Percentiles rank a stretch among this genome's conserved stretches.
Conservation (phyloP, 2,113 vertebrate genomes). For the Thunnus thynnus region DNA sequence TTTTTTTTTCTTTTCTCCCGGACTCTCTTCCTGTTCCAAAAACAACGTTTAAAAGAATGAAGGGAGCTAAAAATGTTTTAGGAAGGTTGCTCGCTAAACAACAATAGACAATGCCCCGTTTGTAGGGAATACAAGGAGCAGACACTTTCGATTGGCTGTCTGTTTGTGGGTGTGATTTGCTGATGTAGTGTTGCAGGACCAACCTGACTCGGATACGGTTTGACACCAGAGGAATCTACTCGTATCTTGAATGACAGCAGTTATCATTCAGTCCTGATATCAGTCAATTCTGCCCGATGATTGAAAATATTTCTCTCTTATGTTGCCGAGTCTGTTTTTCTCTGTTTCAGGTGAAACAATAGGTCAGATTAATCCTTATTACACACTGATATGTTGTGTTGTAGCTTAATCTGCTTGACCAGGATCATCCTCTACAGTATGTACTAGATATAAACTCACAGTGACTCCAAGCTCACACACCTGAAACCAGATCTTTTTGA, state of each 20-base stretch:
- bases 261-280: neutral
- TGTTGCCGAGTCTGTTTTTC: neutral
- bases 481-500: too few species aligned
- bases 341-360: neutral
- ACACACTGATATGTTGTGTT: neutral
- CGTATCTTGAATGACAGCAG: neutral
- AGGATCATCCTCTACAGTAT: too few species aligned
- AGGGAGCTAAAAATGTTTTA: slow-evolving; percentile 21
- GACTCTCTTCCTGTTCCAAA: neutral
- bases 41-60: slow-evolving; percentile 13
- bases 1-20: neutral
- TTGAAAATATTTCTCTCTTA: neutral
- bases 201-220: neutral
- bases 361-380: neutral
- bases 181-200: neutral
- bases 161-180: slow-evolving; percentile 18
- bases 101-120: slow-evolving; percentile 24
- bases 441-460: too few species aligned
- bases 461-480: too few species aligned
- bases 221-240: neutral
- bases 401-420: too few species aligned
- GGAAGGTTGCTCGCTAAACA: neutral
- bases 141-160: slow-evolving; percentile 18
- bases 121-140: slow-evolving; percentile 6
- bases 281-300: too few species aligned